A percentile compares a stretch with the other conserved stretches of the same genome.
Evolutionary conservation across 2,797 vertebrate genomes (phyloP).

Genomic region (Periophthalmus magnuspinnatus): DNA sequence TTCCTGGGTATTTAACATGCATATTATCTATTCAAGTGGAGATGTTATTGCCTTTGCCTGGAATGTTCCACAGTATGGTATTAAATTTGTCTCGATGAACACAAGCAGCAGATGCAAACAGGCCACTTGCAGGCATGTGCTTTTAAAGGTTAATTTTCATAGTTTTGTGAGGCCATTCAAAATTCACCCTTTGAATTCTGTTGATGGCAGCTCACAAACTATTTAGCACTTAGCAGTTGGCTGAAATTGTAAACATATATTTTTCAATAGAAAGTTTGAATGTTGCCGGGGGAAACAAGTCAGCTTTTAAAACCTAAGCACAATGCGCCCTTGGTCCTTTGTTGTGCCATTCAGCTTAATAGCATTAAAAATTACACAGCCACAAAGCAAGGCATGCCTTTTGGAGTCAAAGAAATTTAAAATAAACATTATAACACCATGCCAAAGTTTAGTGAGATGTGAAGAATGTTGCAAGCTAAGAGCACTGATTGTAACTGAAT

Average conservation of each 20-base stretch:
- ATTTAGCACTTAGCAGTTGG: background rate
- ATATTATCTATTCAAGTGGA: background rate
- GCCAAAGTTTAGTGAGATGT: background rate
- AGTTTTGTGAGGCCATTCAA: background rate
- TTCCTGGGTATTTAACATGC: background rate
- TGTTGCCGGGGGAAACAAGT: background rate
- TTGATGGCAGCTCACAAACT: background rate
- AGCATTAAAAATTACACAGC: slow-evolving; percentile 2
- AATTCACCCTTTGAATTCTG: background rate
- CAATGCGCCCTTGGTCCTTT: slow-evolving; percentile 8
- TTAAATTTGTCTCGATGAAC: background rate
- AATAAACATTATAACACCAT: background rate
- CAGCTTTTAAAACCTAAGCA: background rate
- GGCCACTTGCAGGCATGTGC: too few species aligned
- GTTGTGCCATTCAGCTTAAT: background rate
- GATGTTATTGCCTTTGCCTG: background rate
- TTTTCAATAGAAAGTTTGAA: background rate
- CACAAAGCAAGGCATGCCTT: background rate
- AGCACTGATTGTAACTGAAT: background rate
- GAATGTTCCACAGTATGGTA: too few species aligned
- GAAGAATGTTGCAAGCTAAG: slow-evolving; percentile 1
- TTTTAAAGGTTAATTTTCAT: background rate
- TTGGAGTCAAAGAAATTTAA: background rate
- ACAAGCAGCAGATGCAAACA: background rate
- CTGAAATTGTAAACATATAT: too few species aligned